Evolutionary conservation across 2,113 vertebrate species (phyloP).

Genomic region (Syngnathus scovelli): DNA sequence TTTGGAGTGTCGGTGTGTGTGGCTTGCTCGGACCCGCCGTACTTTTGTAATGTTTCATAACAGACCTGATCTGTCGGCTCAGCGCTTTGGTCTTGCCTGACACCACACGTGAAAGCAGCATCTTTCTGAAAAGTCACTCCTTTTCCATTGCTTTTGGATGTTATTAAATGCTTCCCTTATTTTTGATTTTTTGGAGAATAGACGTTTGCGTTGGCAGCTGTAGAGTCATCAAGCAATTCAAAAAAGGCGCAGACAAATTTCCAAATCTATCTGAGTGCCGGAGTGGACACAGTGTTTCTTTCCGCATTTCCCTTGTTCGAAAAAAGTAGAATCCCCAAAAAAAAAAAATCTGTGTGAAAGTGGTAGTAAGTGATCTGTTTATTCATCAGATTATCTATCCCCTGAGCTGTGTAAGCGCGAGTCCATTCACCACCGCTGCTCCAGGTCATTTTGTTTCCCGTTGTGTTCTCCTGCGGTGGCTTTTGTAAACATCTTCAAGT

Average conservation of each 20-base stretch:
- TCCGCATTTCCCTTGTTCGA: background rate
- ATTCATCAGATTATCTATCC: slow-evolving; percentile 46
- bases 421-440: slow-evolving; percentile 26
- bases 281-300: too few relatives aligned
- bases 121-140: background rate
- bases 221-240: too few relatives aligned
- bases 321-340: background rate
- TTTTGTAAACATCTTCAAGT: slow-evolving; percentile 62
- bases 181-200: too few relatives aligned
- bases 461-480: slow-evolving; percentile 54
- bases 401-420: slow-evolving; percentile 31
- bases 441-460: slow-evolving; percentile 32
- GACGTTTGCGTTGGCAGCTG: too few relatives aligned
- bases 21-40: background rate
- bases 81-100: background rate
- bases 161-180: too few relatives aligned
- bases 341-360: background rate
- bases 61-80: background rate
- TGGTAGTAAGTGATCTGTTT: slow-evolving; percentile 21
- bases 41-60: slow-evolving; percentile 2
- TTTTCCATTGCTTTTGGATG: background rate
- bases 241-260: too few relatives aligned
- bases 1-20: background rate
- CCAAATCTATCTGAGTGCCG: too few relatives aligned
- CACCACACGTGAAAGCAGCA: background rate